A percentile compares a stretch with the other conserved stretches of the same genome.
These are phyloP conservation scores for Tokudaia tokunoshimensis DNA, from an alignment of 2,797 vertebrate genomes.

Conservation along the genomic window DNA sequence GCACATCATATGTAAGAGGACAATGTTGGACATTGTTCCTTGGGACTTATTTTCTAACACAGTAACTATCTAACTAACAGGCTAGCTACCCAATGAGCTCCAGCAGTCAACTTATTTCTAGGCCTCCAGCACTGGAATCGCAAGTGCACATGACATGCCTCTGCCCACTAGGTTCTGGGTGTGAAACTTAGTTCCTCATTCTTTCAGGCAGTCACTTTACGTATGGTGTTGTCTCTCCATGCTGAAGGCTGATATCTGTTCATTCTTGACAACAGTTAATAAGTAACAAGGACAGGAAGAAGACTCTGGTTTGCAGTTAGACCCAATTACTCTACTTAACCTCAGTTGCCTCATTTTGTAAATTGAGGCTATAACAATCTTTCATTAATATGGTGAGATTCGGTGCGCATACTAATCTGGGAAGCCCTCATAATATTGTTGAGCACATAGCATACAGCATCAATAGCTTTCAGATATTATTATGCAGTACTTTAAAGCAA, in stretches of 20 bases:
- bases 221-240: too few species aligned
- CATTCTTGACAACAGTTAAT: background rate
- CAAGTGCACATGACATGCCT: background rate
- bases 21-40: background rate
- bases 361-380: background rate
- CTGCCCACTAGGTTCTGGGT: background rate
- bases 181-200: background rate
- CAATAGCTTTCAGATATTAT: background rate
- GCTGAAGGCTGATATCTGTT: background rate
- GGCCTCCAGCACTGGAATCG: background rate
- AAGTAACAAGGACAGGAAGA: background rate
- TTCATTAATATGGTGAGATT: background rate
- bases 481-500: background rate
- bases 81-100: background rate
- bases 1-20: background rate
- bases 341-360: constrained; percentile 24
- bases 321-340: background rate
- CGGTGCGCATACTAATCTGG: background rate
- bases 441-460: background rate
- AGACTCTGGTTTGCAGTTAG: background rate
- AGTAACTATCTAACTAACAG: background rate
- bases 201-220: background rate
- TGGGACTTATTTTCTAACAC: background rate
- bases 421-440: background rate
- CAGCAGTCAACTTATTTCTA: background rate